phyloP scores from a whole-genome alignment of 2,113 vertebrate genomes.

The Halichoeres trimaculatus region DNA sequence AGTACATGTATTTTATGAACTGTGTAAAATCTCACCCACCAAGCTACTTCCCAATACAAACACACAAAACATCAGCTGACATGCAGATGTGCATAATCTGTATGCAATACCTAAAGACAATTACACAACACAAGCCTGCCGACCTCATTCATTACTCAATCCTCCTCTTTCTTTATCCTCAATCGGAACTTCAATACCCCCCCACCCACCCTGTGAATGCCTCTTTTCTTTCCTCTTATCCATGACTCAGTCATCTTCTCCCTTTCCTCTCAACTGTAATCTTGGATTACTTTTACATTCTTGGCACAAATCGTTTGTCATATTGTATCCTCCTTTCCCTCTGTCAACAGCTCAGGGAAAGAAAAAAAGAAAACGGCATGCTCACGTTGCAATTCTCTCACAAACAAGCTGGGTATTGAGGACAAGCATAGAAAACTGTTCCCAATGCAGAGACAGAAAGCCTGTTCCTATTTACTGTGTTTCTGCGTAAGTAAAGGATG shows the following conservation, averaged over 20 bases:
- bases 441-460: not conserved
- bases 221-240: constrained; percentile 44
- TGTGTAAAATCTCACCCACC: not conserved
- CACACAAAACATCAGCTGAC: not conserved
- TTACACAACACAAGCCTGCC: constrained; percentile 2
- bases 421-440: not conserved
- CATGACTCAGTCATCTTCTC: constrained; percentile 40
- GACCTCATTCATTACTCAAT: constrained; percentile 25
- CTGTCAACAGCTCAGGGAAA: constrained; percentile 18
- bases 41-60: not conserved
- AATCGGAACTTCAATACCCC: constrained; percentile 1
- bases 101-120: not conserved
- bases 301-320: constrained; percentile 28
- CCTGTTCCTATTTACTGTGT: not conserved
- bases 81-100: not conserved
- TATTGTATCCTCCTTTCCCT: constrained; percentile 14
- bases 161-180: constrained; percentile 25
- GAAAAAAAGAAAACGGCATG: constrained; percentile 16
- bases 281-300: constrained; percentile 49
- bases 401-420: constrained; percentile 12
- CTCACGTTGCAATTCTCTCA: not conserved
- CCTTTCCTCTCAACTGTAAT: constrained; percentile 49
- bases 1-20: not conserved
- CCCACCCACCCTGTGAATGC: constrained; percentile 16
- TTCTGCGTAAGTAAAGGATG: not conserved